Conservation (phyloP, 2,113 vertebrate genomes). For the Ciconia boyciana region DNA sequence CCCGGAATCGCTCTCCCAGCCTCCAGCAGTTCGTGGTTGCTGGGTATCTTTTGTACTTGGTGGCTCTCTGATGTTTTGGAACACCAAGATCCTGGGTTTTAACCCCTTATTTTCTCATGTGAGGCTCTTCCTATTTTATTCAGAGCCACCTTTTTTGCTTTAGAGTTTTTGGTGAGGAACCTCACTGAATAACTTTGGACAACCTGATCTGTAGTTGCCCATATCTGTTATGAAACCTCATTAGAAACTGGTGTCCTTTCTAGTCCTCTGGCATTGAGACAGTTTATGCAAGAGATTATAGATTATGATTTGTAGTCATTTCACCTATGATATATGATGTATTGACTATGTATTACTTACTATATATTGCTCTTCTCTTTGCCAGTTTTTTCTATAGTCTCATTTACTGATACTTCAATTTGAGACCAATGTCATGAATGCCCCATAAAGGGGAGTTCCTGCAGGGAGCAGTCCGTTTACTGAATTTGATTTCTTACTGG, state of each 20-base stretch:
- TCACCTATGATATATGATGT: not conserved
- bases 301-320: not conserved
- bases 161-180: not conserved
- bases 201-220: not conserved
- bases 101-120: not conserved
- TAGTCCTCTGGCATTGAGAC: not conserved
- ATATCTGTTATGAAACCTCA: not conserved
- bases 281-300: not conserved
- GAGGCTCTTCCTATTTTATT: not conserved
- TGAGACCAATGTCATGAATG: not conserved
- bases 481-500: not conserved
- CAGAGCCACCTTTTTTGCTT: not conserved
- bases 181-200: not conserved
- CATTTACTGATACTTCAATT: not conserved
- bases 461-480: not conserved
- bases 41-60: not conserved
- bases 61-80: not conserved
- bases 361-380: not conserved
- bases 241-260: conserved; percentile 15
- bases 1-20: not conserved
- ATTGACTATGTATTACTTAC: not conserved
- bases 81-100: not conserved
- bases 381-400: not conserved
- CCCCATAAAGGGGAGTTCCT: not conserved
- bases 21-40: not conserved